These are phyloP conservation scores for Parazoanthus swiftii DNA, from an alignment of 92 coral and sea anemone genomes.

Conservation along the genomic window DNA sequence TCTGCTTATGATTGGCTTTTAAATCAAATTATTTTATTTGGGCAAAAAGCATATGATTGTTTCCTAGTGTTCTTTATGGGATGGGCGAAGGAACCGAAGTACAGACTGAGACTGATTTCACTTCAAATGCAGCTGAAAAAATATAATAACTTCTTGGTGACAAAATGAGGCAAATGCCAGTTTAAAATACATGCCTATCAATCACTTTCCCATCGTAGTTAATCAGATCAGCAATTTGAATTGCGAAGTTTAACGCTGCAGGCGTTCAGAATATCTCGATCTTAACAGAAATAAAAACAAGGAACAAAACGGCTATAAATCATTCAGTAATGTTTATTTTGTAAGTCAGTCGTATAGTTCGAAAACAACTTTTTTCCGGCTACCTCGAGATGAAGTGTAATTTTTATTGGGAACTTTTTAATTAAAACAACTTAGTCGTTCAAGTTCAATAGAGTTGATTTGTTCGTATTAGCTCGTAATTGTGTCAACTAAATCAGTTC, in stretches of 20 bases:
- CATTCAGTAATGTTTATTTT: too few relatives aligned
- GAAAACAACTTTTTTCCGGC: neutral
- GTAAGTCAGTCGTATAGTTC: neutral
- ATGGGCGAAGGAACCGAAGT: too few relatives aligned
- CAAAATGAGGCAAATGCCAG: too few relatives aligned
- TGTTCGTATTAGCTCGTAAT: too few relatives aligned
- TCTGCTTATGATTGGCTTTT: too few relatives aligned
- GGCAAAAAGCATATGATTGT: too few relatives aligned
- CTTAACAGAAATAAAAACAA: neutral
- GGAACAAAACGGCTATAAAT: neutral
- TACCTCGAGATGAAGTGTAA: neutral
- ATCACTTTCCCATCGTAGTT: neutral
- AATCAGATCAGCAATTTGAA: neutral
- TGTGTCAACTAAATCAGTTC: neutral
- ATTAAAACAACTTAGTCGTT: neutral
- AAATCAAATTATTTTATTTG: too few relatives aligned
- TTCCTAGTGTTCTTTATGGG: too few relatives aligned
- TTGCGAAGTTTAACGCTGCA: neutral
- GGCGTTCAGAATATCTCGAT: neutral
- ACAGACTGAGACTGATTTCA: too few relatives aligned
- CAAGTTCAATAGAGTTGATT: neutral
- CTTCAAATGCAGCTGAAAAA: too few relatives aligned
- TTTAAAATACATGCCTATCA: neutral
- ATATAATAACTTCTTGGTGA: too few relatives aligned
- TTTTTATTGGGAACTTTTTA: too few relatives aligned